Conservation (phyloP, 2,888 invertebrate species). For the Bembecia ichneumoniformis region DNA sequence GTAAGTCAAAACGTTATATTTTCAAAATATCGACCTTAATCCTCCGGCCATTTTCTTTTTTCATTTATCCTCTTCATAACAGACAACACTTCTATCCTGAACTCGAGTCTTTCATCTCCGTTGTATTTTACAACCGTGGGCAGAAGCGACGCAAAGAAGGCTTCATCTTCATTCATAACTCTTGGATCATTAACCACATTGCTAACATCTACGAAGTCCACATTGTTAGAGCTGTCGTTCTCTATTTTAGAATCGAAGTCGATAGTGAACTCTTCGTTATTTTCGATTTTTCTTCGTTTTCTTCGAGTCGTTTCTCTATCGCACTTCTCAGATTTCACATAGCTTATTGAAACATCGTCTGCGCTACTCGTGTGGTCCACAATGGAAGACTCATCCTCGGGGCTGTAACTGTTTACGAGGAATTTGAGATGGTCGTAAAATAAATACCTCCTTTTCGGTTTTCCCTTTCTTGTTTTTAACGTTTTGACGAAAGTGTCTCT, state of each 20-base stretch:
- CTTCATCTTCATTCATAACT: conserved; percentile 64
- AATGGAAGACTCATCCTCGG: not conserved
- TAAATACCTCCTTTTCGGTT: conserved; percentile 40
- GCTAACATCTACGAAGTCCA: conserved; percentile 38
- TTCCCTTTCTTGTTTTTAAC: conserved; percentile 37
- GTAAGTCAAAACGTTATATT: too few relatives aligned
- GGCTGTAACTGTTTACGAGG: conserved; percentile 12
- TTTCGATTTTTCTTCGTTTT: conserved; percentile 19
- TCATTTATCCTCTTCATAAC: conserved; percentile 53
- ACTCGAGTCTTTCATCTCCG: conserved; percentile 55
- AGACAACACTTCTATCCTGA: conserved; percentile 51
- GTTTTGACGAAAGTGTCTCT: conserved; percentile 56
- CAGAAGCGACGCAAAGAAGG: conserved; percentile 57
- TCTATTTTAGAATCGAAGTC: conserved; percentile 1
- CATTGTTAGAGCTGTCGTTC: conserved; percentile 10
- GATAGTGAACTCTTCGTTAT: conserved; percentile 6
- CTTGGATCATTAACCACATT: conserved; percentile 34
- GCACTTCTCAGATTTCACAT: not conserved
- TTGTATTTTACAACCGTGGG: conserved; percentile 54
- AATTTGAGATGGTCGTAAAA: conserved; percentile 46
- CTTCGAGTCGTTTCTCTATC: conserved; percentile 16
- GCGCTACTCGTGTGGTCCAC: not conserved
- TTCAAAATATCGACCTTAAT: not conserved
- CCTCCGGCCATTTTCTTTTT: conserved; percentile 30
- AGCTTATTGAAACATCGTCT: not conserved